Percentiles rank a stretch among this genome's conserved stretches.
phyloP scores from a whole-genome alignment of 2,888 invertebrate genomes.

The Amiota mariae region DNA sequence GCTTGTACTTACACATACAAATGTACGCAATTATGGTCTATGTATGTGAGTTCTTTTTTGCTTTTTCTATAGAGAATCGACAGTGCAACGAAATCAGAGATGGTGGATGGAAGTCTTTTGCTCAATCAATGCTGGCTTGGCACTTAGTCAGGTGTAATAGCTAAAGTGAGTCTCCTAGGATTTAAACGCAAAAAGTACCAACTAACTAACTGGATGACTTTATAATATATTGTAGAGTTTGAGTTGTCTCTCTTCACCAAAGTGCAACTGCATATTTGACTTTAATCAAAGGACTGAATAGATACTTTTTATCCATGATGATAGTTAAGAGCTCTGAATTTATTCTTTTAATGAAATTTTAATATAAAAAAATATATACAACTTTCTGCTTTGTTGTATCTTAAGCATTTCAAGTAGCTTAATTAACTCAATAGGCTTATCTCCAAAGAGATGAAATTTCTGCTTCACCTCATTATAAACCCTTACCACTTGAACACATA shows the following conservation, averaged over 20 bases:
- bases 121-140: slow-evolving; percentile 24
- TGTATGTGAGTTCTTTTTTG: background rate
- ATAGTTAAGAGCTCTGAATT: no score
- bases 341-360: no score
- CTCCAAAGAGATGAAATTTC: no score
- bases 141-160: slow-evolving; percentile 27
- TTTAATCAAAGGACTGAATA: slow-evolving; percentile 19
- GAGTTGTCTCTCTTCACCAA: background rate
- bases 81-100: background rate
- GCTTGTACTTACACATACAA: slow-evolving; percentile 20
- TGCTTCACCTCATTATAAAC: no score
- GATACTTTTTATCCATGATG: no score
- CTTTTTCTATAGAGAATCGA: background rate
- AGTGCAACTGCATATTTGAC: slow-evolving; percentile 15
- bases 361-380: no score
- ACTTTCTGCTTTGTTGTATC: no score
- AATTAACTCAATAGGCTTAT: no score
- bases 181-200: background rate
- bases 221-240: no score
- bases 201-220: no score
- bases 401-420: no score
- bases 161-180: slow-evolving; percentile 23
- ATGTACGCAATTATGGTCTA: slow-evolving; percentile 33
- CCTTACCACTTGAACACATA: no score
- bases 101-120: slow-evolving; percentile 6